A percentile compares a stretch with the other conserved stretches of the same genome.
Conservation (phyloP, 2,113 vertebrate genomes). For the Calidris pugnax region DNA sequence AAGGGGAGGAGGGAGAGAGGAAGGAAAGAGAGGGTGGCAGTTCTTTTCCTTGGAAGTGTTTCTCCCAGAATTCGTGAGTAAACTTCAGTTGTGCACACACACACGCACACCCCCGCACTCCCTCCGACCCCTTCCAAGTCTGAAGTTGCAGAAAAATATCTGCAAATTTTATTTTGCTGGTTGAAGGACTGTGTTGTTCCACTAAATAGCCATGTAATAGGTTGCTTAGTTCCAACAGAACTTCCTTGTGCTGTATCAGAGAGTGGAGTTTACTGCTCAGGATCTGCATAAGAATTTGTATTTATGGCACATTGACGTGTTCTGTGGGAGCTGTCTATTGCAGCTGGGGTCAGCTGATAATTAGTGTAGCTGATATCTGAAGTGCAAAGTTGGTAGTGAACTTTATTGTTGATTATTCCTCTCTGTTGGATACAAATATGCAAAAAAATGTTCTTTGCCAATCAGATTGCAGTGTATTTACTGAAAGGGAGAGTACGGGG, state of each 20-base stretch:
- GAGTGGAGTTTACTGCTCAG: not conserved
- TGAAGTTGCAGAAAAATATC: not conserved
- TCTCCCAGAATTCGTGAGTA: not conserved
- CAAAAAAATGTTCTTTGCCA: not conserved
- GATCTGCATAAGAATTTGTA: not conserved
- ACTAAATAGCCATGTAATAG: too few relatives aligned
- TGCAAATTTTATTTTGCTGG: not conserved
- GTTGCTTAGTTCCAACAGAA: not conserved
- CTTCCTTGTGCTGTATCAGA: not conserved
- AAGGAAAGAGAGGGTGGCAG: not conserved
- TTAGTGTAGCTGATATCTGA: not conserved
- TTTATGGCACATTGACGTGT: not conserved
- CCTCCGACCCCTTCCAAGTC: not conserved
- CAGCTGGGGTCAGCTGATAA: not conserved
- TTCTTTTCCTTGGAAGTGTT: not conserved
- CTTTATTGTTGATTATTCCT: not conserved
- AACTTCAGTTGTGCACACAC: not conserved
- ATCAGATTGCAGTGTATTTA: not conserved
- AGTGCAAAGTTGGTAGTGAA: not conserved
- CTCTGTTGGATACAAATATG: not conserved
- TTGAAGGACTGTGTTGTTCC: not conserved
- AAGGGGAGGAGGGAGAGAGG: not conserved
- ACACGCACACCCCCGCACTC: not conserved
- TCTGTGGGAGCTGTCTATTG: not conserved
- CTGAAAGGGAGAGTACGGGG: not conserved